These are phyloP conservation scores for Neosalanx taihuensis DNA, from an alignment of 2,797 vertebrate genomes.

Conservation along the genomic window DNA sequence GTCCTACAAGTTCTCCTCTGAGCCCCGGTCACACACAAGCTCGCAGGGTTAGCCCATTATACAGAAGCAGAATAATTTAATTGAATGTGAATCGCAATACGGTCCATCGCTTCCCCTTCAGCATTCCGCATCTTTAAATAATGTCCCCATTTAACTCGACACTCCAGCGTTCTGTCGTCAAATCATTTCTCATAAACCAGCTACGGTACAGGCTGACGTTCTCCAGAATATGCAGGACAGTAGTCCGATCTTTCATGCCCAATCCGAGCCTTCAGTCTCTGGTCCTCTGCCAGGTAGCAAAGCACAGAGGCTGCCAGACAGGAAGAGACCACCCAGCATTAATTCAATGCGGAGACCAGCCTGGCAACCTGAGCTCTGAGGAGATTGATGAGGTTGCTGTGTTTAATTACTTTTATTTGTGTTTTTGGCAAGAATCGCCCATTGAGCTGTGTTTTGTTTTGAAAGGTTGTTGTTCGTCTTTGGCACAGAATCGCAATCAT, in stretches of 20 bases:
- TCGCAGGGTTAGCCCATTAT: neutral
- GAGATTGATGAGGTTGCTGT: slow-evolving; percentile 66
- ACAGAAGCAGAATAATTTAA: no score
- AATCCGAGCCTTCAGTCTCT: slow-evolving; percentile 39
- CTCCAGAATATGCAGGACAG: neutral
- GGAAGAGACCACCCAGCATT: slow-evolving; percentile 46
- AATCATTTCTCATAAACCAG: no score
- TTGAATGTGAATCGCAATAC: no score
- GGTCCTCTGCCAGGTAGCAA: slow-evolving; percentile 45
- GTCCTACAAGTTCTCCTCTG: neutral
- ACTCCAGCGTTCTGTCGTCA: no score
- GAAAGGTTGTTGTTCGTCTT: slow-evolving; percentile 8
- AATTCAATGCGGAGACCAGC: slow-evolving; percentile 50
- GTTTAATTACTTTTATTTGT: slow-evolving; percentile 73
- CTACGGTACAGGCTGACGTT: no score
- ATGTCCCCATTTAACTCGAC: no score
- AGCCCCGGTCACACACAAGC: neutral
- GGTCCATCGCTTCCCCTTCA: no score
- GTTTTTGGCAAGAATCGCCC: slow-evolving; percentile 58
- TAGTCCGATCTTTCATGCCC: slow-evolving; percentile 26
- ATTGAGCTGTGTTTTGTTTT: slow-evolving; percentile 22
- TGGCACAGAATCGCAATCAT: slow-evolving; percentile 52
- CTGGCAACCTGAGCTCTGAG: slow-evolving; percentile 51
- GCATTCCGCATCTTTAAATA: no score
- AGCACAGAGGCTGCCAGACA: slow-evolving; percentile 26